A percentile compares a stretch with the other conserved stretches of the same genome.
phyloP scores from a whole-genome alignment of 2,113 vertebrate species.

The Spilogale gracilis region DNA sequence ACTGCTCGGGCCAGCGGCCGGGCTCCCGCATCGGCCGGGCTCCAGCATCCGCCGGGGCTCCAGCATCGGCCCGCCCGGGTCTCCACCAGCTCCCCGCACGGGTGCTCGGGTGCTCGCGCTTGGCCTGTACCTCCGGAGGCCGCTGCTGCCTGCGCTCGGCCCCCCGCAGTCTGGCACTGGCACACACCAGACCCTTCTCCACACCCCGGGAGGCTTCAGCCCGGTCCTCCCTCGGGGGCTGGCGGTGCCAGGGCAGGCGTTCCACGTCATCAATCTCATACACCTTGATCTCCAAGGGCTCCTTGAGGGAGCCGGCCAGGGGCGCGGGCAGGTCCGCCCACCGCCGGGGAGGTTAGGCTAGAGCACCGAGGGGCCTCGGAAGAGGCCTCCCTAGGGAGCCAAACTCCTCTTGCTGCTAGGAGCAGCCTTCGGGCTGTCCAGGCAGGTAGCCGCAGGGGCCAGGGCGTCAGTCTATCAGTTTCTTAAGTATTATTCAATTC shows the following conservation, averaged over 20 bases:
- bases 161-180: conserved; percentile 93
- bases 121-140: conserved; percentile 92
- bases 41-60: conserved; percentile 95
- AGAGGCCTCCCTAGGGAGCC: too few relatives aligned
- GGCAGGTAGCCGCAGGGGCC: too few relatives aligned
- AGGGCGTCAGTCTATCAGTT: background rate
- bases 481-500: background rate
- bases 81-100: conserved; percentile 95
- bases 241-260: conserved; percentile 93
- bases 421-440: too few relatives aligned
- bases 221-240: conserved; percentile 87
- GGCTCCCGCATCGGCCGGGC: conserved; percentile 92
- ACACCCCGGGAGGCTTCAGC: conserved; percentile 94
- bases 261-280: conserved; percentile 99
- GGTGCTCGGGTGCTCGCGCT: conserved; percentile 85
- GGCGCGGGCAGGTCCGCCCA: conserved; percentile 97
- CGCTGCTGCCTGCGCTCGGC: conserved; percentile 95
- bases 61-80: conserved; percentile 87
- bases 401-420: too few relatives aligned
- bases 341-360: conserved; percentile 93
- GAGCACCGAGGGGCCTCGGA: background rate
- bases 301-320: conserved; percentile 94
- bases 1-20: conserved; percentile 86
- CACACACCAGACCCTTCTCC: conserved; percentile 94
- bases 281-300: conserved; percentile 99